Evolutionary conservation across 2,113 vertebrate species (phyloP).

Genomic region (Crotalus viridis): DNA sequence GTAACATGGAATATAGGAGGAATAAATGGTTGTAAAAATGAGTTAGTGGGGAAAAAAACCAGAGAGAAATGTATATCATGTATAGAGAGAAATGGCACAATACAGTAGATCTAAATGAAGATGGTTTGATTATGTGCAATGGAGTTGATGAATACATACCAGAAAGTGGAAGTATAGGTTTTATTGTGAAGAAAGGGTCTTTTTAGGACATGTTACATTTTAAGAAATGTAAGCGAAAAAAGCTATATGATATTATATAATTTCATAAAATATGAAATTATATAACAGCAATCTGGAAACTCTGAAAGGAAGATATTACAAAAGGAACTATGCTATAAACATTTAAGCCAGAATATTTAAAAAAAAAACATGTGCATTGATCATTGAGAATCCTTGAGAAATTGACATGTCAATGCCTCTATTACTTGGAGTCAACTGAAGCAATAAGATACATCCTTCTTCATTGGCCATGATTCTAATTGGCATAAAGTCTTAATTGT

Average conservation of each 20-base stretch:
- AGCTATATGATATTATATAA: neutral
- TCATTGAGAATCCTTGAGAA: neutral
- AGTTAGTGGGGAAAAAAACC: neutral
- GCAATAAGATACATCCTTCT: neutral
- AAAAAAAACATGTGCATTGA: neutral
- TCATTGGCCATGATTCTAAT: neutral
- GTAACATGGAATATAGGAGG: neutral
- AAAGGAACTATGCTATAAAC: neutral
- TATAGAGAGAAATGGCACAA: neutral
- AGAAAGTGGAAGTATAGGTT: neutral
- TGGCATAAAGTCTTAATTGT: neutral
- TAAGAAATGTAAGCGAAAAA: neutral
- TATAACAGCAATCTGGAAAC: neutral
- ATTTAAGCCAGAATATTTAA: neutral
- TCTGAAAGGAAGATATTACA: neutral
- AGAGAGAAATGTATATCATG: neutral
- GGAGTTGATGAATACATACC: neutral
- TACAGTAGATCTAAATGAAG: neutral
- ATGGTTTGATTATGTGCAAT: neutral
- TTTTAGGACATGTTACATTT: neutral
- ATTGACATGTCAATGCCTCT: neutral
- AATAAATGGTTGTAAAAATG: neutral
- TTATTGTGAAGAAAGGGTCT: neutral
- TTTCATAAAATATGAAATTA: neutral
- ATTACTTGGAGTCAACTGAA: neutral